Percentiles rank a stretch among this genome's conserved stretches.
phyloP scores from a whole-genome alignment of 2,797 vertebrate species.

The Agapornis canus region DNA sequence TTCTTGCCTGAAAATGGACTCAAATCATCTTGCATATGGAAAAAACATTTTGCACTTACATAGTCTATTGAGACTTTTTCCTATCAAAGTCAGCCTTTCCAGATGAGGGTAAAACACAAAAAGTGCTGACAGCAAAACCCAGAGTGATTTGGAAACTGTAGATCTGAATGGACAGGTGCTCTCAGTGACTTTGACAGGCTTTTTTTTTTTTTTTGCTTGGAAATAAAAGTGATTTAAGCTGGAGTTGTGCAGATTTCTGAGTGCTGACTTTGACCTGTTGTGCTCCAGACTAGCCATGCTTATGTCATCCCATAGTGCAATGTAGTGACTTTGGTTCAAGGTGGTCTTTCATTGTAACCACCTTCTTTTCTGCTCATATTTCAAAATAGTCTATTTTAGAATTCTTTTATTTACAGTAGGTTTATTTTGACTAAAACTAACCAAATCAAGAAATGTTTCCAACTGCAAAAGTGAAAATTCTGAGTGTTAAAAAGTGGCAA shows the following conservation, averaged over 20 bases:
- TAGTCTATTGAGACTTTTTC: not conserved
- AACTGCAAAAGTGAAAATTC: not conserved
- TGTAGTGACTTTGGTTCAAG: not conserved
- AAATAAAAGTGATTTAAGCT: not conserved
- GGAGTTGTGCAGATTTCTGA: conserved; percentile 27
- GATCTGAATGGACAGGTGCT: conserved; percentile 5
- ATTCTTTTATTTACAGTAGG: not conserved
- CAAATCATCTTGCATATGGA: not conserved
- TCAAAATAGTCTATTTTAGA: not conserved
- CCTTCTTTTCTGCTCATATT: not conserved
- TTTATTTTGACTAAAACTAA: not conserved
- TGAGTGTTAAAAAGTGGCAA: not conserved
- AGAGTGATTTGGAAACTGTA: not conserved
- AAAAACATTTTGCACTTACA: not conserved
- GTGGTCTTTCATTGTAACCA: not conserved
- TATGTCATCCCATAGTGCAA: not conserved
- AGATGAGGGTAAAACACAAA: not conserved
- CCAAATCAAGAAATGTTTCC: not conserved
- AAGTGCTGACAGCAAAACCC: conserved; percentile 25
- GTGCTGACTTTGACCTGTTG: not conserved
- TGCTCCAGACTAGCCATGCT: not conserved
- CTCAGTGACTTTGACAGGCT: not conserved
- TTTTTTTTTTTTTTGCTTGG: not conserved
- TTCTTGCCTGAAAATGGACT: not conserved
- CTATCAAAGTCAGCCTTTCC: not conserved